Conservation (phyloP, 2,113 vertebrate species). For the Emydocephalus ijimae region DNA sequence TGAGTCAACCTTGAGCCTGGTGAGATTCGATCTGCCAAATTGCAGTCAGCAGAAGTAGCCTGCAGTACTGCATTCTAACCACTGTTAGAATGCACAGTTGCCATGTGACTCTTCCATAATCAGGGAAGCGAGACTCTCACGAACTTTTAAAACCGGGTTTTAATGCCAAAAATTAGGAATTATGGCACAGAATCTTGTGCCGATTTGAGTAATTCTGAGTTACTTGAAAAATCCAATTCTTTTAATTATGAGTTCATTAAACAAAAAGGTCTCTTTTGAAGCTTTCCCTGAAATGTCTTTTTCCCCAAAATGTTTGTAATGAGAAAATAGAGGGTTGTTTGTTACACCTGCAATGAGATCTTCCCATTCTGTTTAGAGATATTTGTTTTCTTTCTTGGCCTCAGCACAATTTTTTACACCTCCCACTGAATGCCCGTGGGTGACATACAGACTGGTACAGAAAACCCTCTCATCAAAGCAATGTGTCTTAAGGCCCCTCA, state of each 20-base stretch:
- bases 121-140: background rate
- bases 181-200: background rate
- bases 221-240: background rate
- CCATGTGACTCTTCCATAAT: background rate
- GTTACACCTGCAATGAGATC: background rate
- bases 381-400: background rate
- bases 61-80: background rate
- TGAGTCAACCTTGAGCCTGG: background rate
- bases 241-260: background rate
- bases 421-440: background rate
- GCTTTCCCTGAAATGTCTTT: background rate
- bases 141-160: background rate
- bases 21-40: background rate
- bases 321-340: background rate
- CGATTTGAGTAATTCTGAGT: background rate
- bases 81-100: background rate
- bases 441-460: background rate
- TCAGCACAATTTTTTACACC: background rate
- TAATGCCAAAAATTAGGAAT: background rate
- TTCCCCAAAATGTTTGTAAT: background rate
- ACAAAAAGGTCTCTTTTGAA: background rate
- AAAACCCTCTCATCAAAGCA: background rate
- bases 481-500: background rate
- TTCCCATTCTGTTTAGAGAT: background rate
- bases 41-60: background rate